These are phyloP conservation scores for Temnothorax curvispinosus DNA, from an alignment of 1,140 invertebrate species.

Conservation along the genomic window DNA sequence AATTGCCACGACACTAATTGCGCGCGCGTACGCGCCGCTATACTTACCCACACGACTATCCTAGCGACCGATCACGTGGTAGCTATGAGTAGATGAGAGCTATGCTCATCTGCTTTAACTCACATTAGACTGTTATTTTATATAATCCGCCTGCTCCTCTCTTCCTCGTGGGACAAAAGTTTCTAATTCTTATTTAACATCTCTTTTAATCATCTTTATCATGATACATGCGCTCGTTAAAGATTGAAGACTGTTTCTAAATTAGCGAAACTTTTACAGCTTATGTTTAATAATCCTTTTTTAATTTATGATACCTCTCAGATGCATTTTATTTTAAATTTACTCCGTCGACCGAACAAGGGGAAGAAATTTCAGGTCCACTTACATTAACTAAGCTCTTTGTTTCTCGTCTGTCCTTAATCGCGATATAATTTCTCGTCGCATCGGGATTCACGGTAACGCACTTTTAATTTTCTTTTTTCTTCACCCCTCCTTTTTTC, in stretches of 20 bases:
- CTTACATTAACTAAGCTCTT: conserved; percentile 13
- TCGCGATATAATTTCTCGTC: conserved; percentile 52
- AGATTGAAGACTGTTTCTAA: background rate
- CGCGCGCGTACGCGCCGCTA: conserved; percentile 60
- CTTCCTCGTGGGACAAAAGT: background rate
- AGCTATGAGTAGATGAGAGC: conserved; percentile 8
- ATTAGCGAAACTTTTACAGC: background rate
- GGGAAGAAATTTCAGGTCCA: conserved; percentile 24
- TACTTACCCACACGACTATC: conserved; percentile 41
- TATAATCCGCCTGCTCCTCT: conserved; percentile 3
- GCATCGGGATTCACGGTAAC: conserved; percentile 48
- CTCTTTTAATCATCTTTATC: background rate
- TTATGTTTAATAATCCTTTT: background rate
- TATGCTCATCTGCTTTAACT: conserved; percentile 34
- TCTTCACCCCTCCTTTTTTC: background rate
- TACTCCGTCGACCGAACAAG: background rate
- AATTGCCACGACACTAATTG: conserved; percentile 67
- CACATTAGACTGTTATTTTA: conserved; percentile 43
- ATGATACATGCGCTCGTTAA: background rate
- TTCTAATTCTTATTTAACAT: background rate
- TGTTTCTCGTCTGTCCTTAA: conserved; percentile 42
- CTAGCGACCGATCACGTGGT: conserved; percentile 50
- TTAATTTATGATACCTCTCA: background rate
- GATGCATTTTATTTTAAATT: background rate
- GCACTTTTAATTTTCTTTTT: conserved; percentile 49